Conservation (phyloP, 2,888 invertebrate genomes). For the Tetanocera ferruginea region DNA sequence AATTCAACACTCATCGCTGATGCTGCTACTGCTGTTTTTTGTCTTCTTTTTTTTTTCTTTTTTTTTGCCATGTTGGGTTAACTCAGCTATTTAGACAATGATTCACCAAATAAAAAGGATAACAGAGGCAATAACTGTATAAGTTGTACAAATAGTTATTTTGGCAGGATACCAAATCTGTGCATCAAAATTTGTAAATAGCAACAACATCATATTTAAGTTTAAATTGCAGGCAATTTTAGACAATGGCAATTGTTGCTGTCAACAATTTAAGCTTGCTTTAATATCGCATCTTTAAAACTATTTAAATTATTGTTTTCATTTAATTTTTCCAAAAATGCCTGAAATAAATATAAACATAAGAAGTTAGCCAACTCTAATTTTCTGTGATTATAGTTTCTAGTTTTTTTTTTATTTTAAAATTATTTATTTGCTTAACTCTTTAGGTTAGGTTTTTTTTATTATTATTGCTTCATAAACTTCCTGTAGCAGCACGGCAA, state of each 20-base stretch:
- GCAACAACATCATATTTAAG: background rate
- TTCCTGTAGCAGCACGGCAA: background rate
- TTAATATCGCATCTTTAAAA: too few relatives aligned
- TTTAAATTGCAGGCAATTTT: background rate
- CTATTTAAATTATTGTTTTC: too few relatives aligned
- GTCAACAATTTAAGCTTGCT: too few relatives aligned
- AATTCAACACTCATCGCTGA: slow-evolving; percentile 6
- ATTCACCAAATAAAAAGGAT: slow-evolving; percentile 15
- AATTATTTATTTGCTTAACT: too few relatives aligned
- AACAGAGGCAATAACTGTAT: background rate
- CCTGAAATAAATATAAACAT: too few relatives aligned
- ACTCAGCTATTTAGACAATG: background rate
- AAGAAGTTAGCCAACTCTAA: too few relatives aligned
- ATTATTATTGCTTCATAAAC: too few relatives aligned
- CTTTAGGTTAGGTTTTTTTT: background rate
- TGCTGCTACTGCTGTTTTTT: background rate
- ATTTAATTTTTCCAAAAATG: too few relatives aligned
- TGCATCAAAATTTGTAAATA: background rate
- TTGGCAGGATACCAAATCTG: slow-evolving; percentile 4
- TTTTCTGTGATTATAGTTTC: too few relatives aligned
- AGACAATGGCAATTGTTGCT: background rate
- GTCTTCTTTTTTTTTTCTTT: background rate
- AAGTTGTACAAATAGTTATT: slow-evolving; percentile 1
- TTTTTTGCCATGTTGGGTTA: background rate
- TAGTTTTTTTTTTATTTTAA: too few relatives aligned